Evolutionary conservation across 2,113 vertebrate species (phyloP).

Genomic region (Albula goreensis): DNA sequence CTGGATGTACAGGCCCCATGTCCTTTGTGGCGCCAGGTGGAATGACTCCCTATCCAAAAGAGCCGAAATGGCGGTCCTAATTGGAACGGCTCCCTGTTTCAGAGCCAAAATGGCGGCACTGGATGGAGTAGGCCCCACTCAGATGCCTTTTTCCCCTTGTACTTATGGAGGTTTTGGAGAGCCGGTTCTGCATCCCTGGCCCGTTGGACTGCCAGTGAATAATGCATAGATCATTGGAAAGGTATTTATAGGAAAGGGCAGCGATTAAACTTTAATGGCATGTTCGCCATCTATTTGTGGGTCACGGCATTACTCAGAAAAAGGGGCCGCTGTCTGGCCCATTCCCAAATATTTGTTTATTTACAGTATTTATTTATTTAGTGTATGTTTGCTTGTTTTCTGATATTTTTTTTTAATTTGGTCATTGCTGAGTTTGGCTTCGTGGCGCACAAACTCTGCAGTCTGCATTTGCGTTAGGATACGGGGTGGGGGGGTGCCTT

Average conservation of each 20-base stretch:
- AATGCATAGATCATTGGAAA: slow-evolving; percentile 69
- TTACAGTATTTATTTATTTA: neutral
- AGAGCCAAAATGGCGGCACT: no score
- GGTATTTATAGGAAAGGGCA: slow-evolving; percentile 68
- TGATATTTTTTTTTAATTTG: neutral
- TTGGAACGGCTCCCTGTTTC: no score
- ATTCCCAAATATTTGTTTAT: neutral
- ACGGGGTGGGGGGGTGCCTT: neutral
- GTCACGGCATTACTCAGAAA: neutral
- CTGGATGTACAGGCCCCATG: no score
- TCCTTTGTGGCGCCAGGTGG: no score
- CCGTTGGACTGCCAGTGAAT: slow-evolving; percentile 55
- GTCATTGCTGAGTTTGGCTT: neutral
- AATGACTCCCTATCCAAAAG: no score
- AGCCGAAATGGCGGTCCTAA: no score
- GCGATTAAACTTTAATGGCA: slow-evolving; percentile 64
- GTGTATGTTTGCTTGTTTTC: neutral
- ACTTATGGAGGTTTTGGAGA: neutral
- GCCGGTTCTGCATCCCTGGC: neutral
- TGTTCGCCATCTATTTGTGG: slow-evolving; percentile 56
- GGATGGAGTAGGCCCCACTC: no score
- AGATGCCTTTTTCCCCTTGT: neutral
- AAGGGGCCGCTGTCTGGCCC: neutral
- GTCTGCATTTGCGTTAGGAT: neutral
- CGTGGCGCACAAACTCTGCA: neutral